Evolutionary conservation across 2,797 vertebrate genomes (phyloP), one percentile per base, ranked within the genome.

Genomic region (Acropternis orthonyx): DNA sequence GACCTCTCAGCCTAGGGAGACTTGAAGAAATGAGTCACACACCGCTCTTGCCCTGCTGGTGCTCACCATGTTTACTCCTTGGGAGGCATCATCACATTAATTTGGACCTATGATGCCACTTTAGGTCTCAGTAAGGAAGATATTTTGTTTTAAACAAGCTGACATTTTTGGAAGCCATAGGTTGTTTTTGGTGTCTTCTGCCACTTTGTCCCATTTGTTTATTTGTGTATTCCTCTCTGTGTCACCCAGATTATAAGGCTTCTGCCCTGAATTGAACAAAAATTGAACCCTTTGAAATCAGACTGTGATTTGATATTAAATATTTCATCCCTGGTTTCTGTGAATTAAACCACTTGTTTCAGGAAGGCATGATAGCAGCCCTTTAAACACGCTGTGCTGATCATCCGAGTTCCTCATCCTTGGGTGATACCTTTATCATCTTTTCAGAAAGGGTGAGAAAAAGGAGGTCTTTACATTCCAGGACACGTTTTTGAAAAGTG

Each of bases 391-490:
- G 13, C n/a, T 12, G 3, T 7, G 2, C 79, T 10, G 54, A 72
- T 87, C 68, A 30, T 78, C 28, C 62, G 7, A 61, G 65, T 80
- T 95, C 88, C 83, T 92, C 71, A 28, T 68, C 79, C 59, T 69
- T 84, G 72, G 66, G 43, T 88, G 78, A 74, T 84, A 79, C 84
- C 93, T 97, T 96, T 79, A 43, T 94, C 93, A 80, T 94, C 75
- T 75, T 88, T 92, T 84, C 88, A 76, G 95, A 91, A 95, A 75
- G 21, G 16, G 49, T 32, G 71, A 88, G 86, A 54, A 90, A 91
- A 95, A 91, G 78, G 46, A 93, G 90, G n/a, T 84, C 95, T 96
- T 97, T 96, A 73, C 94, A 55, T 97, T 95, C 81, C 90, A 77
- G 93, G 82, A 83, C 90, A 90, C 26, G 28, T 88, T 95, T 96